Base-by-base conservation (phyloP, 2,888 invertebrate species). In the Isoperla grammatica region DNA sequence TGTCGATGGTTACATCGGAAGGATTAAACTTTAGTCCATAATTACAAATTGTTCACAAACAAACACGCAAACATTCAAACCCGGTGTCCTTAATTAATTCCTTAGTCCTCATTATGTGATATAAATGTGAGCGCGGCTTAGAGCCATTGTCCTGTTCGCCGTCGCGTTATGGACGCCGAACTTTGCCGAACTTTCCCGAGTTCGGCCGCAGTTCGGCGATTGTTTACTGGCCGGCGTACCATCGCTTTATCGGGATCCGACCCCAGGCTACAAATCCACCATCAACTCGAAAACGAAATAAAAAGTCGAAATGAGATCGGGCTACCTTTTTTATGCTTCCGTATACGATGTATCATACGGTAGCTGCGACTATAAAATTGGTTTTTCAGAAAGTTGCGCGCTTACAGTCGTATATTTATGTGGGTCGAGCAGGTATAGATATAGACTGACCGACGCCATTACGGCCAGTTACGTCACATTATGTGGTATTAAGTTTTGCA, bases 281-380 rank as follows among this genome's bases (percentile, higher is more conserved):
- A 37, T 53, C 53, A 39, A 15, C 39, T 53, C 53, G 15, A 37
- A 39, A 53, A 53, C 37, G 53, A 53, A 53, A 53, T 53, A 53
- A 53, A 53, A 53, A 39, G 37, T 53, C 53, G 53, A 53, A 53
- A 53, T 29, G 53, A 53, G 53, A 53, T 53, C 53, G 39, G 20
- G 39, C 53, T 37, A 53, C 53, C 53, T 53, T 37, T 39, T 49
- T 50, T 50, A 49, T 56, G 19, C 40, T 60, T 50, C 60, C 37
- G 43, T 35, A 42, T 56, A 42, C 60, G 60, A 60, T 56, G 56
- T 50, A 60, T 60, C 60, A 56, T 56, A 56, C 15, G 29, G 45
- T 20, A 19, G 45, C n/a, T n/a, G 56, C 40, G 48, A 29, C 56
- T 42, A 50, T 56, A 60, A 60, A 60, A 60, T 60, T 60, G 56